These are phyloP conservation scores for Bombus sibiricus DNA, from an alignment of 1,140 invertebrate genomes.

Conservation along the genomic window DNA sequence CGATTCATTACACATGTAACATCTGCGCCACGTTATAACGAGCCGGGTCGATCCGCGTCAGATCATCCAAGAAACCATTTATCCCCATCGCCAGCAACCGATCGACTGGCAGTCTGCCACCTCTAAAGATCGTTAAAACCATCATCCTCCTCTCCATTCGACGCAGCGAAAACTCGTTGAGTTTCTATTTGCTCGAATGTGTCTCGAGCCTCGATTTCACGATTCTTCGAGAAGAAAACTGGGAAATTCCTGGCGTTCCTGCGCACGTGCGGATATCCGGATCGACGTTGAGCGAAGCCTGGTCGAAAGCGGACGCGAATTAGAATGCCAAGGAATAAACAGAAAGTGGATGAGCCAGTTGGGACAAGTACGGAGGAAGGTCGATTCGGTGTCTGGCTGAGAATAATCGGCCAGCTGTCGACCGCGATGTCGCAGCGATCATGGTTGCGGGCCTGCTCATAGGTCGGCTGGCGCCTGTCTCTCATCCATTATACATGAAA, in stretches of 20 bases:
- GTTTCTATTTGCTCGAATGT: not conserved
- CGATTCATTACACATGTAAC: not conserved
- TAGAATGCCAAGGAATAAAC: not conserved
- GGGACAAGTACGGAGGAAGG: not conserved
- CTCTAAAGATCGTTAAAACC: not conserved
- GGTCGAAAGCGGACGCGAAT: not conserved
- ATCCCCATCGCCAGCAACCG: not conserved
- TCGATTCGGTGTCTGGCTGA: constrained; percentile 24
- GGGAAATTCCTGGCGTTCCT: not conserved
- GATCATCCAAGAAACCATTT: not conserved
- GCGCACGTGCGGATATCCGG: not conserved
- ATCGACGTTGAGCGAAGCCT: not conserved
- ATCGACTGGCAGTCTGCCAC: not conserved
- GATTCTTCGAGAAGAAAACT: not conserved
- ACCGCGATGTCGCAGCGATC: constrained; percentile 9
- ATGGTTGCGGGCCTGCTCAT: constrained; percentile 11
- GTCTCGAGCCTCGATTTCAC: not conserved
- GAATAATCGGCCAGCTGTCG: constrained; percentile 27
- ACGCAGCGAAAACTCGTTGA: not conserved
- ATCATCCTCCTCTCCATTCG: not conserved
- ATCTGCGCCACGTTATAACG: not conserved
- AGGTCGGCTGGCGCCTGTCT: constrained; percentile 60
- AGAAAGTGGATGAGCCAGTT: not conserved
- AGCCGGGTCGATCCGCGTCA: no score
- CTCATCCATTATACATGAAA: constrained; percentile 70